Evolutionary conservation across 2,888 invertebrate species (phyloP), one percentile per base, ranked within the genome.

Genomic region (Xylophagus ater): DNA sequence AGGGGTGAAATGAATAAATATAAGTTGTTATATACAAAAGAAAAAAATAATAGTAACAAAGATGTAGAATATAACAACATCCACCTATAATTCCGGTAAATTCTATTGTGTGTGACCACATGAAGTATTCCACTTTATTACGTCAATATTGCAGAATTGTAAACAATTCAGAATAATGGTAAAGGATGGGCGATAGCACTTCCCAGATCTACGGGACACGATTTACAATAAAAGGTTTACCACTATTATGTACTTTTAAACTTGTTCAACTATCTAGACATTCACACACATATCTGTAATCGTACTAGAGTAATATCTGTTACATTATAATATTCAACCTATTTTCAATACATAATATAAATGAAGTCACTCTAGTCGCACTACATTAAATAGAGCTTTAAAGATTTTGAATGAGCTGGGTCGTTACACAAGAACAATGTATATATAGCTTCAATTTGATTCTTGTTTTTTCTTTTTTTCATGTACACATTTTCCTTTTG

Each of bases 101-200:
- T 24, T 38, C 32, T 32, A 37, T 30, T 23, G 21, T 13, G 10
- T 37, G 32, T 26, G 18, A 34, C 24, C 19, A 21, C 34, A 34
- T 40, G 40, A 29, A 40, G 34, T 17, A 26, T 34, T 13, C 14
- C 30, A 25, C 28, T 29, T 29, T 34, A 25, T 34, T 34, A 34
- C 17, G 34, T 29, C 34, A 40, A 40, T 34, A 40, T 40, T 40
- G 40, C 40, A 21, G 40, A 25, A 40, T 34, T 34, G 34, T 40
- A 40, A 40, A 40, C 37, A 37, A 37, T 12, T 17, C 13, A 17
- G 34, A 34, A 24, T n/a, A n/a, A n/a, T n/a, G n/a, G n/a, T n/a
- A n/a, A n/a, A n/a, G n/a, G n/a, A n/a, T n/a, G n/a, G n/a, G n/a
- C n/a, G n/a, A n/a, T n/a, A n/a, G n/a, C n/a, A n/a, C n/a, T n/a